A percentile compares a stretch with the other conserved stretches of the same genome.
These are phyloP conservation scores for Eurytemora carolleeae DNA, from an alignment of 1,140 invertebrate genomes.

Conservation along the genomic window DNA sequence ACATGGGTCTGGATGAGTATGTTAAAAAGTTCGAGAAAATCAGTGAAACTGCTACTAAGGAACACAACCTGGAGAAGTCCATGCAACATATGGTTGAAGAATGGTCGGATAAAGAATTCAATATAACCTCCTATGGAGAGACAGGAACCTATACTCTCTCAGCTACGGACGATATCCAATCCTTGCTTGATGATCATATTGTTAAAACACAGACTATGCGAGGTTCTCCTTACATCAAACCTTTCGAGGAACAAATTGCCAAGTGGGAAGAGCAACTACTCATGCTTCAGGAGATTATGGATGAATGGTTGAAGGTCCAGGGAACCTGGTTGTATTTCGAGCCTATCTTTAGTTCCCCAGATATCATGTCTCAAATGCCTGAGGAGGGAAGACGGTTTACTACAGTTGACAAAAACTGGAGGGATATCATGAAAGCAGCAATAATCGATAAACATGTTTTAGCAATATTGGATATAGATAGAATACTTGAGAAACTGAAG, in stretches of 20 bases:
- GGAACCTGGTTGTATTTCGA: slow-evolving; percentile 92
- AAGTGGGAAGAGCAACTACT: slow-evolving; percentile 57
- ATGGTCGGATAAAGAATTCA: slow-evolving; percentile 71
- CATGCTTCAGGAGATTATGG: slow-evolving; percentile 68
- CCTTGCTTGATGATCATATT: slow-evolving; percentile 85
- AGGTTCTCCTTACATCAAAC: slow-evolving; percentile 87
- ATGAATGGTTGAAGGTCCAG: slow-evolving; percentile 90
- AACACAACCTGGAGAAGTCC: slow-evolving; percentile 74
- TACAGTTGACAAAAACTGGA: slow-evolving; percentile 75
- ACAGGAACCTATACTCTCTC: slow-evolving; percentile 77
- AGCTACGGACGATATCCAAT: slow-evolving; percentile 80
- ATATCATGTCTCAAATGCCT: slow-evolving; percentile 83
- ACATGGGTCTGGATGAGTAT: slow-evolving; percentile 74
- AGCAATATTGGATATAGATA: slow-evolving; percentile 67
- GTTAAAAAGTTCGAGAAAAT: slow-evolving; percentile 75
- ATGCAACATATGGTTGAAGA: slow-evolving; percentile 75
- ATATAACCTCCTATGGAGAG: slow-evolving; percentile 47
- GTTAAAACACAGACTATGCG: slow-evolving; percentile 95
- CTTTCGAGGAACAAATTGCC: slow-evolving; percentile 48
- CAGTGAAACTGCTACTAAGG: slow-evolving; percentile 83
- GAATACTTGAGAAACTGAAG: slow-evolving; percentile 70
- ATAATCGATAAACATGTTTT: slow-evolving; percentile 55
- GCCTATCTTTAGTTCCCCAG: slow-evolving; percentile 89
- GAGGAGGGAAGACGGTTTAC: slow-evolving; percentile 72
- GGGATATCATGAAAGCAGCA: slow-evolving; percentile 77